Percentiles rank a stretch among this genome's conserved stretches.
phyloP scores from a whole-genome alignment of 2,888 invertebrate genomes.

The Scotopteryx bipunctaria region DNA sequence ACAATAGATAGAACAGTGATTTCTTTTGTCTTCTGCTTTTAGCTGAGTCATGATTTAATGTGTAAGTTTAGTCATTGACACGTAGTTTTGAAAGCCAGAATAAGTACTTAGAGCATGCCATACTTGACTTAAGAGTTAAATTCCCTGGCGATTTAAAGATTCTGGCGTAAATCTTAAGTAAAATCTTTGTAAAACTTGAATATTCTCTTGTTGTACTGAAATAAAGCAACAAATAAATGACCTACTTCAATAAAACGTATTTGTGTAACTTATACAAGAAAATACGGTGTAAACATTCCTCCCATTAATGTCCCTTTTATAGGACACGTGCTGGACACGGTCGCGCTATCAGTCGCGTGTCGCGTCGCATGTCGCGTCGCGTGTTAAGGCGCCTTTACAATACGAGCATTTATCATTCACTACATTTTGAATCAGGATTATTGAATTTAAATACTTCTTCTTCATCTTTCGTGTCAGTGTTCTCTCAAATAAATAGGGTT shows the following conservation, averaged over 20 bases:
- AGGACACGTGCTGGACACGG: slow-evolving; percentile 50
- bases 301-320: slow-evolving; percentile 38
- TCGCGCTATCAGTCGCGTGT: slow-evolving; percentile 49
- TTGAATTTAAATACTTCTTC: too few species aligned
- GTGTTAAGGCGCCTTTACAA: slow-evolving; percentile 32
- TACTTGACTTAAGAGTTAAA: too few species aligned
- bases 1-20: slow-evolving; percentile 6
- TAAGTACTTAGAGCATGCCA: too few species aligned
- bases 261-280: slow-evolving; percentile 26
- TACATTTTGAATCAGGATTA: slow-evolving; percentile 18
- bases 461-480: too few species aligned
- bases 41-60: slow-evolving; percentile 1
- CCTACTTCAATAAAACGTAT: background rate
- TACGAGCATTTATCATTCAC: slow-evolving; percentile 31
- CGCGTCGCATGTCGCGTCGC: slow-evolving; percentile 43
- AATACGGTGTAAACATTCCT: slow-evolving; percentile 45
- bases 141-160: too few species aligned
- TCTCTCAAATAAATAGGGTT: too few species aligned
- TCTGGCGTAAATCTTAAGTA: too few species aligned
- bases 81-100: too few species aligned
- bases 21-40: background rate
- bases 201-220: too few species aligned
- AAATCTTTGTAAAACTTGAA: too few species aligned
- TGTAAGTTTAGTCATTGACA: too few species aligned
- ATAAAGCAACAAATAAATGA: too few species aligned